These are phyloP conservation scores for Delia radicum DNA, from an alignment of 1,140 invertebrate genomes.

Conservation along the genomic window DNA sequence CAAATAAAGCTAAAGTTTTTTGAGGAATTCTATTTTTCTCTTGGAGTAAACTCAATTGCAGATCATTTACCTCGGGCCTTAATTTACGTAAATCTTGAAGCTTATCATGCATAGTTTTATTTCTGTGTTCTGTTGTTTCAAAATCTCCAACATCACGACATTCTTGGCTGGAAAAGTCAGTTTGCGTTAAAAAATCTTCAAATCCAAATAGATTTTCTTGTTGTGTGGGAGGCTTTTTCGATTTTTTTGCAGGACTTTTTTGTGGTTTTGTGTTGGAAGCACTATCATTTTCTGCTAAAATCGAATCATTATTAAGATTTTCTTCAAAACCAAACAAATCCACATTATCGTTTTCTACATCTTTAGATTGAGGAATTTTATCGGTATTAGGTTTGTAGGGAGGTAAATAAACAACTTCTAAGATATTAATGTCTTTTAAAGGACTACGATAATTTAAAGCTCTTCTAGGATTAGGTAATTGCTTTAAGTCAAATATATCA, in stretches of 20 bases:
- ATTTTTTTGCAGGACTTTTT: background rate
- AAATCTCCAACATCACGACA: background rate
- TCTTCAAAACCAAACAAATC: conserved; percentile 35
- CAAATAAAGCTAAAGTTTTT: background rate
- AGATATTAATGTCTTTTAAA: conserved; percentile 44
- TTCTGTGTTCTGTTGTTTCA: background rate
- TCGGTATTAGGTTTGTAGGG: conserved; percentile 37
- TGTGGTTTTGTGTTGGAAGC: background rate
- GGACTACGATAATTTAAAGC: conserved; percentile 40
- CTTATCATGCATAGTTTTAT: conserved; percentile 32
- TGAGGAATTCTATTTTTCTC: background rate
- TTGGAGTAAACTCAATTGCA: background rate
- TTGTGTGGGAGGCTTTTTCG: background rate
- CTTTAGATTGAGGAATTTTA: background rate
- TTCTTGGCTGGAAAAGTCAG: background rate
- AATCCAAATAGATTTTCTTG: background rate
- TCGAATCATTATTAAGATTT: conserved; percentile 6
- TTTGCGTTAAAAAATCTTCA: background rate
- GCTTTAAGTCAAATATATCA: conserved; percentile 36
- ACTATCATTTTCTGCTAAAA: background rate
- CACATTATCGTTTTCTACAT: background rate
- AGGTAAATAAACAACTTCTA: conserved; percentile 43
- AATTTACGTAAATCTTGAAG: conserved; percentile 35
- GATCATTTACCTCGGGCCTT: conserved; percentile 29
- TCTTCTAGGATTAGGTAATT: conserved; percentile 41